phyloP scores from a whole-genome alignment of 1,140 invertebrate genomes.

The Drosophila parabipectinata region DNA sequence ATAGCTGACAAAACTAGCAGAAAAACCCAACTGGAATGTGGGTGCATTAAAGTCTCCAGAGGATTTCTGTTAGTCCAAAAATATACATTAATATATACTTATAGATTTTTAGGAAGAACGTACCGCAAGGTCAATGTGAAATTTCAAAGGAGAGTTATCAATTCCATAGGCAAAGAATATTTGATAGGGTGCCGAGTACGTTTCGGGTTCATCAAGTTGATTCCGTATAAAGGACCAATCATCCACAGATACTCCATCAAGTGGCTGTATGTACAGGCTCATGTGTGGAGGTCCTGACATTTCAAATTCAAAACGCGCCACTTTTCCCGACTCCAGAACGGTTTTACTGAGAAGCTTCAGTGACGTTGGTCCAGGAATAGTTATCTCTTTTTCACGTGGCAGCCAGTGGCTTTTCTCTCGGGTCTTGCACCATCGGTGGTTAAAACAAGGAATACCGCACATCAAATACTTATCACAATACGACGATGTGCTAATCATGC shows the following conservation, averaged over 20 bases:
- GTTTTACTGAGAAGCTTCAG: constrained; percentile 46
- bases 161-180: constrained; percentile 88
- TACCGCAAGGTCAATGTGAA: constrained; percentile 87
- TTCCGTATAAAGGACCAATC: constrained; percentile 87
- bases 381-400: constrained; percentile 45
- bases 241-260: constrained; percentile 85
- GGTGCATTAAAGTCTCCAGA: constrained; percentile 47
- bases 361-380: constrained; percentile 36
- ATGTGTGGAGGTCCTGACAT: constrained; percentile 89
- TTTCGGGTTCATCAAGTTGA: constrained; percentile 84
- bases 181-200: constrained; percentile 87
- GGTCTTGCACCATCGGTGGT: constrained; percentile 85
- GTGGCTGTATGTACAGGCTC: constrained; percentile 88
- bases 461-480: constrained; percentile 88
- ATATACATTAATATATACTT: no score
- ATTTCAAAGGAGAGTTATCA: constrained; percentile 86
- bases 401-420: constrained; percentile 54
- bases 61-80: constrained; percentile 35
- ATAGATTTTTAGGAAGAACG: not conserved
- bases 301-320: constrained; percentile 53
- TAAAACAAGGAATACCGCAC: constrained; percentile 90
- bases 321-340: constrained; percentile 12
- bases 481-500: constrained; percentile 85
- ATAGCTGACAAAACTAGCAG: constrained; percentile 66
- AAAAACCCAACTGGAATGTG: constrained; percentile 63